Conservation (phyloP, 2,888 invertebrate genomes). For the Hipparchia semele region DNA sequence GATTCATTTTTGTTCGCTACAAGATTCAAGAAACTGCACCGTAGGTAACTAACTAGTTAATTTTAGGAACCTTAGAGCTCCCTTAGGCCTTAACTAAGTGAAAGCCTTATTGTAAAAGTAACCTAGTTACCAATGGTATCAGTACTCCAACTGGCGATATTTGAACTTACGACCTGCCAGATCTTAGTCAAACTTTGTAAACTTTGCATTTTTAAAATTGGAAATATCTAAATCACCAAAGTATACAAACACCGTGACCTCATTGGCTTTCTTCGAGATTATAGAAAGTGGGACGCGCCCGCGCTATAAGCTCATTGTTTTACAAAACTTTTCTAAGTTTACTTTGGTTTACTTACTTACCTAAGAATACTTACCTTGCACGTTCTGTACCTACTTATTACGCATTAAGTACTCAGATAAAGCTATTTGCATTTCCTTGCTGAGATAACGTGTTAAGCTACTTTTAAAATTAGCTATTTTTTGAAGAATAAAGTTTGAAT, state of each 20-base stretch:
- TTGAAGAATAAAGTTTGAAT: background rate
- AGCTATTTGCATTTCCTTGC: slow-evolving; percentile 1
- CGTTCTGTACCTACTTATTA: background rate
- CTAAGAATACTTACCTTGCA: background rate
- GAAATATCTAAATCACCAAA: background rate
- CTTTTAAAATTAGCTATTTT: no score
- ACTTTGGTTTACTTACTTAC: no score
- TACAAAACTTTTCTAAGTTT: slow-evolving; percentile 30
- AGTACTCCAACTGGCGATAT: no score
- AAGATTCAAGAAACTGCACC: no score
- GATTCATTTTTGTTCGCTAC: no score
- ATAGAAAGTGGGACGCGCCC: slow-evolving; percentile 41
- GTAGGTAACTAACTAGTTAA: no score
- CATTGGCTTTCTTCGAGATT: slow-evolving; percentile 34
- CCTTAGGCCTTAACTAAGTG: no score
- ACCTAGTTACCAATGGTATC: no score
- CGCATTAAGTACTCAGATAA: slow-evolving; percentile 7
- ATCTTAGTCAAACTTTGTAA: no score
- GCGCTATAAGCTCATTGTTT: slow-evolving; percentile 37
- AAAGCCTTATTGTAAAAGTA: no score
- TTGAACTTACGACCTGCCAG: no score
- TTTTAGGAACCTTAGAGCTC: no score
- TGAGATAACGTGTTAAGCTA: background rate
- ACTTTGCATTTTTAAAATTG: background rate
- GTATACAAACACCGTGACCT: slow-evolving; percentile 32